These are phyloP conservation scores for Perca fluviatilis DNA, from an alignment of 2,113 vertebrate species.

Conservation along the genomic window DNA sequence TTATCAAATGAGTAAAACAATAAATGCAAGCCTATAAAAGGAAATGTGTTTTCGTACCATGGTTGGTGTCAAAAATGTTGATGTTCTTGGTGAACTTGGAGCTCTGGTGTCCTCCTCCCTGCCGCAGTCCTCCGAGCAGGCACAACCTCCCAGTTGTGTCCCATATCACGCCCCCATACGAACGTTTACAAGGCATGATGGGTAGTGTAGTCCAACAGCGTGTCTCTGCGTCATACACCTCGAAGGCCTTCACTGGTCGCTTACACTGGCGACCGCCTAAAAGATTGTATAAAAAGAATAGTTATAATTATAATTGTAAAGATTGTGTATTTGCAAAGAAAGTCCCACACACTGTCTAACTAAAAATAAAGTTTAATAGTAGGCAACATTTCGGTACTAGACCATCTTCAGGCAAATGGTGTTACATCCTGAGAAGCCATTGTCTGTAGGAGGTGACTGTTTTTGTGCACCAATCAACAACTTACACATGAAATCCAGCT, in stretches of 20 bases:
- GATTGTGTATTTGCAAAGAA: too few species aligned
- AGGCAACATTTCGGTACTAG: too few species aligned
- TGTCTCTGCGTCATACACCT: constrained; percentile 93
- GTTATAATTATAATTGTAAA: too few species aligned
- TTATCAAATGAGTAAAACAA: neutral
- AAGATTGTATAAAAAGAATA: neutral
- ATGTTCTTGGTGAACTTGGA: constrained; percentile 98
- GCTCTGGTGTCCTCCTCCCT: constrained; percentile 92
- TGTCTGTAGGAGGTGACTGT: too few species aligned
- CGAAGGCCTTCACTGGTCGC: constrained; percentile 91
- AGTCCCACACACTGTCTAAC: too few species aligned
- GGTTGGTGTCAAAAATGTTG: constrained; percentile 93
- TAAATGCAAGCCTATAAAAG: neutral
- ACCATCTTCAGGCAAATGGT: too few species aligned
- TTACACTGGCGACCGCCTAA: constrained; percentile 96
- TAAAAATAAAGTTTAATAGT: too few species aligned
- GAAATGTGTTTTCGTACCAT: constrained; percentile 82
- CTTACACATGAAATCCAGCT: too few species aligned
- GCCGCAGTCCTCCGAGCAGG: constrained; percentile 93
- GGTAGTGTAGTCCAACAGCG: constrained; percentile 92
- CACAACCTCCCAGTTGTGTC: constrained; percentile 87
- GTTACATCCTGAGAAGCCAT: too few species aligned
- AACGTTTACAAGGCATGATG: constrained; percentile 92
- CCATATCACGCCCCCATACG: constrained; percentile 93
- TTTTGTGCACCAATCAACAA: too few species aligned